Evolutionary conservation across 2,797 vertebrate species (phyloP), one percentile per base, ranked within the genome.

Genomic region (Poeciliopsis presidionis): DNA sequence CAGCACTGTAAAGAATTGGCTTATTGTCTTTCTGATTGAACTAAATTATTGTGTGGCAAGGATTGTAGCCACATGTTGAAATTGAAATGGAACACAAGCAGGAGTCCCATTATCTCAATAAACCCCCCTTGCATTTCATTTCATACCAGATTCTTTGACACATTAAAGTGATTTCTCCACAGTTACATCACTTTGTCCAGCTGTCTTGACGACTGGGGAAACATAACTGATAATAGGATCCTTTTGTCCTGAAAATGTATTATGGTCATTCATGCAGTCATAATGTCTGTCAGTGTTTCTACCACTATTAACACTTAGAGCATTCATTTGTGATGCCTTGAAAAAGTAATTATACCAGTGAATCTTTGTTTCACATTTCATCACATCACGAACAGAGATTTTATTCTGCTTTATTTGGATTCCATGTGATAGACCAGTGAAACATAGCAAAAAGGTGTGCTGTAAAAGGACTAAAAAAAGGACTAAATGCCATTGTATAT

Each of bases 101-200:
- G 88, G 88, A 89, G 86, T 78, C 82, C 90, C 81, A 93, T 95
- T 94, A 94, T 93, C 89, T 81, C 86, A 91, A 87, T 89, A 87
- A 92, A 93, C 87, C 82, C 74, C 61, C 81, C 83, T 92, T 91
- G 84, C 84, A 77, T 89, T 91, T 86, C 82, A 84, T 92, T 91
- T 87, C 86, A 90, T 81, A 82, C 76, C 43, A 76, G 81, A 82
- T 80, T 85, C 79, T 86, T 86, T 89, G 83, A 51, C 85, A 89
- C 90, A 92, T 89, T 77, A 91, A 88, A 86, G 84, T 57, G 86
- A 88, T 93, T 95, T 95, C 91, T 88, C 81, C 85, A 70, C 78
- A 72, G 92, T 95, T 95, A 93, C 93, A 94, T 96, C 94, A 95
- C 88, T 85, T 79, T 86, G 82, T 87, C 83, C 87, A 81, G 73